Percentiles rank a stretch among this genome's conserved stretches.
Evolutionary conservation across 2,888 invertebrate species (phyloP).

Genomic region (Cryptus armator): DNA sequence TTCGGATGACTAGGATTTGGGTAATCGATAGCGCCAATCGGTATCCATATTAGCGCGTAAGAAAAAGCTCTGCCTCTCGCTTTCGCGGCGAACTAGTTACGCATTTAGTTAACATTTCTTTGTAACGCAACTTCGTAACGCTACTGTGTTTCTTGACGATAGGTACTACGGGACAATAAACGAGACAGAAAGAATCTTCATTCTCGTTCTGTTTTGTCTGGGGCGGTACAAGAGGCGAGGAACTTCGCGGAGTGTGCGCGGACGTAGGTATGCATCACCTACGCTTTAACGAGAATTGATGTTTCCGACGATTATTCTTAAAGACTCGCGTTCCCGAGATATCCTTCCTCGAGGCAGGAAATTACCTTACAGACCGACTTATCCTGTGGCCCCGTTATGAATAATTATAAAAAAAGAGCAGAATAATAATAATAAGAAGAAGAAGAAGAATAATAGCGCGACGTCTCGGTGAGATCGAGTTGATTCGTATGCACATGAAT

Average conservation of each 20-base stretch:
- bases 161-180: slow-evolving; percentile 26
- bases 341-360: slow-evolving; percentile 72
- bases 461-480: neutral
- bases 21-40: too few relatives aligned
- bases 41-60: too few relatives aligned
- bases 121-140: too few relatives aligned
- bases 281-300: slow-evolving; percentile 81
- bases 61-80: too few relatives aligned
- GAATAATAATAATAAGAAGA: slow-evolving; percentile 7
- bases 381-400: slow-evolving; percentile 54
- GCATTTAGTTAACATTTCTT: too few relatives aligned
- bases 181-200: slow-evolving; percentile 54
- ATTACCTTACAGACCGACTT: slow-evolving; percentile 69
- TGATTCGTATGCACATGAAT: neutral
- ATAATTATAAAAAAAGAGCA: slow-evolving; percentile 8
- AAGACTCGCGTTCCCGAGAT: slow-evolving; percentile 71
- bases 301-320: slow-evolving; percentile 82
- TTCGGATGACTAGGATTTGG: too few relatives aligned
- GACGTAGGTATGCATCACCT: slow-evolving; percentile 76
- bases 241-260: slow-evolving; percentile 32
- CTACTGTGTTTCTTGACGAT: neutral
- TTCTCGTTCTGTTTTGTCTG: slow-evolving; percentile 37
- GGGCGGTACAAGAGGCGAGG: slow-evolving; percentile 46
- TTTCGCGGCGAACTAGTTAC: too few relatives aligned
- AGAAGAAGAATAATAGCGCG: slow-evolving; percentile 3